These are phyloP conservation scores for Pachycephala philippinensis DNA, from an alignment of 2,113 vertebrate species.

Conservation along the genomic window DNA sequence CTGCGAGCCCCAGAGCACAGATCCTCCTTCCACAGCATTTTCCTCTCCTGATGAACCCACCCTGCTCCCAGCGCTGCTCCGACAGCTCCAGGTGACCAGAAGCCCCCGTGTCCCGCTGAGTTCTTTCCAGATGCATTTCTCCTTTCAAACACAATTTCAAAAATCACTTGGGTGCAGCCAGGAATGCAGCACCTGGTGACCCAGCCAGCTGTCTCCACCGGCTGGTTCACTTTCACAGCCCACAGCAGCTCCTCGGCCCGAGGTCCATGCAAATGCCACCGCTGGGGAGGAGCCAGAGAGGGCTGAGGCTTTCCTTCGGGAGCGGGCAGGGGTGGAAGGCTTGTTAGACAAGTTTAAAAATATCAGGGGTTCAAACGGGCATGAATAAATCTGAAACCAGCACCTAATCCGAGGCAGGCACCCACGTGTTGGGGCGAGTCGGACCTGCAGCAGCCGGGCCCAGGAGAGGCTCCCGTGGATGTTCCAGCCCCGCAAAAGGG, in stretches of 20 bases:
- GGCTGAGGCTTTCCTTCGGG: not conserved
- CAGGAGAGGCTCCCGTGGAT: not conserved
- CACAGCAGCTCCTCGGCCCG: not conserved
- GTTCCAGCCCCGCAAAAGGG: fast-evolving
- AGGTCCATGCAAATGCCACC: not conserved
- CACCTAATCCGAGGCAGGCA: not conserved
- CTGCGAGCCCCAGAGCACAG: not conserved
- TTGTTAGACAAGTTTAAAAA: not conserved
- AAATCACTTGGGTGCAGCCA: not conserved
- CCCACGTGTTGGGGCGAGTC: not conserved
- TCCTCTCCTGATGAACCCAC: not conserved
- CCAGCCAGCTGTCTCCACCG: not conserved
- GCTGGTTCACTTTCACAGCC: not conserved
- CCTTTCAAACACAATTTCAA: not conserved
- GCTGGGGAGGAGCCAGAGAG: not conserved
- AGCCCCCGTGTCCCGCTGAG: fast-evolving
- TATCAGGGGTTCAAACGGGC: not conserved
- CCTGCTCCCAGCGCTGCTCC: not conserved
- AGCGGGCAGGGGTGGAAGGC: not conserved
- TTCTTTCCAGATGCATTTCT: not conserved
- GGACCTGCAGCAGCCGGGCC: not conserved
- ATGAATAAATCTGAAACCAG: not conserved
- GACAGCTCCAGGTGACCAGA: not conserved
- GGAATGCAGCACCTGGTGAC: not conserved
- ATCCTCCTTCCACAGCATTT: not conserved